Evolutionary conservation across 2,113 vertebrate genomes (phyloP).

Genomic region (Cyanoliseus patagonus): DNA sequence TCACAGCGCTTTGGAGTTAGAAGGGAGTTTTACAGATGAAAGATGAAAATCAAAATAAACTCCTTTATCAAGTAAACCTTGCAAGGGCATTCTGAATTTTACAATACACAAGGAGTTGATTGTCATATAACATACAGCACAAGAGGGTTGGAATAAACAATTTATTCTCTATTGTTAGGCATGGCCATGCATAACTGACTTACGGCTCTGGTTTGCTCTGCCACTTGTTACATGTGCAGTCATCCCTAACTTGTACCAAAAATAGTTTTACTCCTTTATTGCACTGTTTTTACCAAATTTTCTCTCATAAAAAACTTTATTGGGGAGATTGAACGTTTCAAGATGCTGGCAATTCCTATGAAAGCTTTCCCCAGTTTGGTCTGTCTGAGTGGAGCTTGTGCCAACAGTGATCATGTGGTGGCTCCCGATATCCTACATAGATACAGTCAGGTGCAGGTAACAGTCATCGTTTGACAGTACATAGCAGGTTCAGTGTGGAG

Average conservation of each 20-base stretch:
- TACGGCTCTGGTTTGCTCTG: conserved; percentile 26
- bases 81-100: conserved; percentile 51
- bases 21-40: conserved; percentile 63
- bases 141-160: conserved; percentile 57
- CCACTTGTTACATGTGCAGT: conserved; percentile 26
- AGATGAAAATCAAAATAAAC: conserved; percentile 67
- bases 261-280: neutral
- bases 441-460: conserved; percentile 2
- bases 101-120: conserved; percentile 30
- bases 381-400: neutral
- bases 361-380: neutral
- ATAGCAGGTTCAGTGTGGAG: neutral
- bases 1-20: conserved; percentile 60
- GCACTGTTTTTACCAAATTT: neutral
- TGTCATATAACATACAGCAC: conserved; percentile 49
- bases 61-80: conserved; percentile 62
- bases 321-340: neutral
- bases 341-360: neutral
- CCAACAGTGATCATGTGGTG: neutral
- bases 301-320: conserved; percentile 16
- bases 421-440: neutral
- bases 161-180: conserved; percentile 45
- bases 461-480: neutral
- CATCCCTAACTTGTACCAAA: neutral
- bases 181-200: conserved; percentile 31